A percentile compares a stretch with the other conserved stretches of the same genome.
phyloP scores from a whole-genome alignment of 2,113 vertebrate species.

The Silurus asotus region DNA sequence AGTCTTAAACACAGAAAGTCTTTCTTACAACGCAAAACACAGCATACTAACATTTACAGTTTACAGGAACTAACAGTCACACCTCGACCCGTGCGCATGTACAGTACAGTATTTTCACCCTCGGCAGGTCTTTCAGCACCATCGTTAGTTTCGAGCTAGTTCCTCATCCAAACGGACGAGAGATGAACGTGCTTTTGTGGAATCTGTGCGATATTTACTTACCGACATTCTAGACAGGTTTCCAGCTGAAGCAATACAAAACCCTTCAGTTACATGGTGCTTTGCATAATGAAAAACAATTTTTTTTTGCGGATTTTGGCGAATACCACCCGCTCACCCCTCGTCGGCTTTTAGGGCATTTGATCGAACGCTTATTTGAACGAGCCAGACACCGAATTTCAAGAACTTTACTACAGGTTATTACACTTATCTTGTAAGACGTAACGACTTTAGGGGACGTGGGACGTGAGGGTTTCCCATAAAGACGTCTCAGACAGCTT shows the following conservation, averaged over 20 bases:
- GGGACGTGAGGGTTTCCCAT: too few species aligned
- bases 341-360: neutral
- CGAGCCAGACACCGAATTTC: neutral
- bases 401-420: neutral
- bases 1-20: conserved; percentile 1
- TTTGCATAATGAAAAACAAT: neutral
- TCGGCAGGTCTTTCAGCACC: neutral
- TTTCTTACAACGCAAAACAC: conserved; percentile 27
- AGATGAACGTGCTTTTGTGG: neutral
- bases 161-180: neutral
- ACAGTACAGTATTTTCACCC: neutral
- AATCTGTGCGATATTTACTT: conserved; percentile 12
- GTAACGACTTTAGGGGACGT: too few species aligned
- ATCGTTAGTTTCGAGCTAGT: neutral
- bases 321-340: neutral
- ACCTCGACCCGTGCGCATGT: neutral
- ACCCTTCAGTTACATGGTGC: neutral
- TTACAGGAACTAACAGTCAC: neutral
- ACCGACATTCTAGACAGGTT: neutral
- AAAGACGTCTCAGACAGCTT: neutral
- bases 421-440: neutral
- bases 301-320: neutral
- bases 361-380: neutral
- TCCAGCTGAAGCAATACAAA: neutral
- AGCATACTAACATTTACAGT: neutral